Percentiles rank a stretch among this genome's conserved stretches.
Evolutionary conservation across 1,140 invertebrate species (phyloP).

Genomic region (Musca vetustissima): DNA sequence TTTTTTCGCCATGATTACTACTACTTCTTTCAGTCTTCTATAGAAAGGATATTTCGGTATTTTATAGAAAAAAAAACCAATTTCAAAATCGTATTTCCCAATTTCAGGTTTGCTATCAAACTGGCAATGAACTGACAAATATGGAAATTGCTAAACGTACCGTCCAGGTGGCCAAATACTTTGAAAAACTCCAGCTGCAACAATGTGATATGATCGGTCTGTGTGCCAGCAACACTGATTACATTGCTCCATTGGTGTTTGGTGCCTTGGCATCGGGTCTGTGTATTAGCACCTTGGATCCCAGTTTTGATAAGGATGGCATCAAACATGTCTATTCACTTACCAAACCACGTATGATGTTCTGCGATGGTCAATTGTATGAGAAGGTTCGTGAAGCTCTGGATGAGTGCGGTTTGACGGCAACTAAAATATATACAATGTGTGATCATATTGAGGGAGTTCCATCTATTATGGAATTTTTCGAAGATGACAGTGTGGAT

Average conservation of each 20-base stretch:
- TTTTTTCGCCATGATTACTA: too few relatives aligned
- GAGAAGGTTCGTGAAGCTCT: conserved; percentile 34
- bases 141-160: conserved; percentile 31
- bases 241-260: conserved; percentile 32
- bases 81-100: too few relatives aligned
- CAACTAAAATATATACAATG: conserved; percentile 35
- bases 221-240: conserved; percentile 33
- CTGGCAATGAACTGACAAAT: conserved; percentile 25
- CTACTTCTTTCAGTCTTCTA: too few relatives aligned
- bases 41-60: too few relatives aligned
- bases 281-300: conserved; percentile 40
- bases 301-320: conserved; percentile 29
- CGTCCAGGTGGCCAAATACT: conserved; percentile 34
- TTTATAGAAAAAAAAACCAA: too few relatives aligned
- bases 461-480: conserved; percentile 31
- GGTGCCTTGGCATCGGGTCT: conserved; percentile 39
- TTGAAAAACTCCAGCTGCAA: conserved; percentile 32
- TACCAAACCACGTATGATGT: conserved; percentile 33
- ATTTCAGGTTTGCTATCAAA: too few relatives aligned
- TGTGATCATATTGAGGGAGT: conserved; percentile 37
- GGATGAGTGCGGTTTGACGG: conserved; percentile 25
- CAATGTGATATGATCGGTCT: conserved; percentile 39
- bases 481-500: conserved; percentile 27
- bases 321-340: conserved; percentile 22
- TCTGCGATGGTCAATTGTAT: conserved; percentile 41